Conservation (phyloP, 2,888 invertebrate species). For the Watsonalla cultraria region DNA sequence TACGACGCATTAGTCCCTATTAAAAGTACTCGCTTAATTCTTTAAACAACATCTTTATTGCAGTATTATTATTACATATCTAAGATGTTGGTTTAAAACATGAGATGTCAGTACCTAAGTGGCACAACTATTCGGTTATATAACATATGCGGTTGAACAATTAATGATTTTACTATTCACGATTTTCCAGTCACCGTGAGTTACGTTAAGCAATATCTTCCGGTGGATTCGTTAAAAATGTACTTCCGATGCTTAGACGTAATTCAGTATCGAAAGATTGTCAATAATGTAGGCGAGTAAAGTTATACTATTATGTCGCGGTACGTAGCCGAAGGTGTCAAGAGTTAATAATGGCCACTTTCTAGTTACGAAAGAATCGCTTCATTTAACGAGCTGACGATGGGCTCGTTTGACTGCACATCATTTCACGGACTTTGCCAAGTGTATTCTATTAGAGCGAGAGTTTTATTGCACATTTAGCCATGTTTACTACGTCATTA, state of each 20-base stretch:
- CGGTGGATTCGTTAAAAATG: conserved; percentile 29
- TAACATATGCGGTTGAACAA: conserved; percentile 17
- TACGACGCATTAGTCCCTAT: conserved; percentile 13
- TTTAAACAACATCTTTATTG: background rate
- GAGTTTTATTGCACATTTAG: conserved; percentile 27
- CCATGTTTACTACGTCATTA: conserved; percentile 13
- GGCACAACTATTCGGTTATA: conserved; percentile 25
- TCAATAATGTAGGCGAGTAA: conserved; percentile 12
- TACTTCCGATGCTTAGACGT: conserved; percentile 24
- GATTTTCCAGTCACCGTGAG: conserved; percentile 27
- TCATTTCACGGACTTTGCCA: conserved; percentile 33
- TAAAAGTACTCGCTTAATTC: background rate
- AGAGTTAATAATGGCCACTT: conserved; percentile 48
- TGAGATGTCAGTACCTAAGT: conserved; percentile 8
- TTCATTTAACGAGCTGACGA: conserved; percentile 58
- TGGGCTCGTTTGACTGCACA: conserved; percentile 50
- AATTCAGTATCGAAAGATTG: conserved; percentile 8
- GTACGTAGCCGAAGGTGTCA: conserved; percentile 4
- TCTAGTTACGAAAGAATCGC: conserved; percentile 69
- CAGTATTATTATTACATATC: too few species aligned
- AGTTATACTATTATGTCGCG: background rate
- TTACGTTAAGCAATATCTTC: conserved; percentile 41
- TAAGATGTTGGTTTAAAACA: conserved; percentile 2
- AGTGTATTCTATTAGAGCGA: conserved; percentile 47
- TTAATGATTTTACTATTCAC: conserved; percentile 30